Base-by-base conservation (phyloP, 2,888 invertebrate genomes). In the Synergus umbraculus region DNA sequence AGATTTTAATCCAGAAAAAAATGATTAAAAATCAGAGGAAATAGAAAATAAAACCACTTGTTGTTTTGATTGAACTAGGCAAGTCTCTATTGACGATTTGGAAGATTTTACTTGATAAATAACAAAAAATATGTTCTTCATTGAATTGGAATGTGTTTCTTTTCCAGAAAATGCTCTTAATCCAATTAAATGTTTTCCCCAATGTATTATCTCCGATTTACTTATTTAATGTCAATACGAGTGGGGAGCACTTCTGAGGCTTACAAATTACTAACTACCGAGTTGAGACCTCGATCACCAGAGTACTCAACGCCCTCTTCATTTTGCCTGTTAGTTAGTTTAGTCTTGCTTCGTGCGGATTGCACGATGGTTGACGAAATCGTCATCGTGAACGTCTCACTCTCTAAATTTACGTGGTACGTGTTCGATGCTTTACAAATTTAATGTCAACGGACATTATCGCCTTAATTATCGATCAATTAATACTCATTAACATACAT, bases 201-300 rank as follows among this genome's bases (percentile, higher is more conserved):
- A 54, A 54, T n/a, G n/a, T 54, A n/a, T 54, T n/a, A 7, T 8
- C 7, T 7, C n/a, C 4, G 49, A 13, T 54, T 54, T 15, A 49
- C n/a, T 37, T 37, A 37, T 37, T 37, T 46, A 46, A 13, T 46
- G 9, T 2, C 22, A 22, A 22, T 22, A 22, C 22, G 12, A 60
- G 13, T 46, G 46, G 60, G 12, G 22, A 60, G 60, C 60, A 60
- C 60, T 60, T 60, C 10, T 22, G 60, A 12, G 60, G 60, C 60
- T 60, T 37, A 37, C 37, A 37, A 37, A 37, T 37, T 13, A 4
- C 49, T 3, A 49, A 13, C 15, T 49, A 15, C 49, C 5, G 3
- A 60, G 22, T 22, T 60, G 60, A 22, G 60, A 60, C 22, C 60
- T 60, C 60, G 60, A 22, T 22, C 60, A 60, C 54, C n/a, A 54